Conservation (phyloP, 2,113 vertebrate genomes). For the Trinectes maculatus region DNA sequence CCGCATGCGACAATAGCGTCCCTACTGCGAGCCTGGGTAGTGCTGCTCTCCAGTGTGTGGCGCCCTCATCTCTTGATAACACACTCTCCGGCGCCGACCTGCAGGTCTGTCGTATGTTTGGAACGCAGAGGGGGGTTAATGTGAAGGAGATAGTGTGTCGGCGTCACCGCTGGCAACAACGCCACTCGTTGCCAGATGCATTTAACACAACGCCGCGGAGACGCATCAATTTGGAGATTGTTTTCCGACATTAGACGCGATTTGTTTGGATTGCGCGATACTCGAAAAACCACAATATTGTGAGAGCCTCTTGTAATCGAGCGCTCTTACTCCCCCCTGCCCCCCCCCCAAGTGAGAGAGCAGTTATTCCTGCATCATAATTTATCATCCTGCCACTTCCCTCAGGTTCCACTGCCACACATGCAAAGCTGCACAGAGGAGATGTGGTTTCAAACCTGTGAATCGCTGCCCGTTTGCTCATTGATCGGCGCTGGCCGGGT, state of each 20-base stretch:
- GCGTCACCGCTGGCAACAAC: conserved; percentile 29
- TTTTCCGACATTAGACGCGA: conserved; percentile 23
- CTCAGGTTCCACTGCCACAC: background rate
- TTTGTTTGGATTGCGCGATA: conserved; percentile 20
- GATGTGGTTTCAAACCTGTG: background rate
- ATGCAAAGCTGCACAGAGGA: background rate
- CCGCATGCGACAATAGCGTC: background rate
- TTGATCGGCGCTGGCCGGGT: background rate
- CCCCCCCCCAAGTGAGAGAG: background rate
- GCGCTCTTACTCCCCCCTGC: no score
- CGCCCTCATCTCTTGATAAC: conserved; percentile 11
- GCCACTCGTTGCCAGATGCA: conserved; percentile 38
- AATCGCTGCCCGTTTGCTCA: background rate
- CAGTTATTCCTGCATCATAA: background rate
- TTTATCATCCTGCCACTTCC: background rate
- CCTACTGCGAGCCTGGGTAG: conserved; percentile 9
- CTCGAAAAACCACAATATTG: conserved; percentile 1
- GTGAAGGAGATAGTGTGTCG: conserved; percentile 39
- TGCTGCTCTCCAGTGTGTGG: conserved; percentile 1
- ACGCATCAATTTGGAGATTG: conserved; percentile 9
- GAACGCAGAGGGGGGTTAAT: conserved; percentile 61
- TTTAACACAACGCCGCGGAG: conserved; percentile 18
- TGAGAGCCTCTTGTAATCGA: conserved; percentile 5
- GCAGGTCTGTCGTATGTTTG: conserved; percentile 29
- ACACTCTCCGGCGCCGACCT: conserved; percentile 27